Percentiles rank a stretch among this genome's conserved stretches.
phyloP scores from a whole-genome alignment of 2,797 vertebrate genomes.

The Eupleurogrammus muticus region DNA sequence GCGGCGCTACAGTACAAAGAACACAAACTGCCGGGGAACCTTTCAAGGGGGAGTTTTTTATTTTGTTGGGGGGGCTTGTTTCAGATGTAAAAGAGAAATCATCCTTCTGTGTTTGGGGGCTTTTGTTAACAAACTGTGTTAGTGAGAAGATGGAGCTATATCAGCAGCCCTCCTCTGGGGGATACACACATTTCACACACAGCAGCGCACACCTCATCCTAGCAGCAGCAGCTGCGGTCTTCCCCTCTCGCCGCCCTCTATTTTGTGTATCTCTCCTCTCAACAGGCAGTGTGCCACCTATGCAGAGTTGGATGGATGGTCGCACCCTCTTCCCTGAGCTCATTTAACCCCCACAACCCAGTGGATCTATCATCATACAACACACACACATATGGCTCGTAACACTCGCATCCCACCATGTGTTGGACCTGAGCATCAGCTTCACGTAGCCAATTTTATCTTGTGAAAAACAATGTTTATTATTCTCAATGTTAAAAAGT shows the following conservation, averaged over 20 bases:
- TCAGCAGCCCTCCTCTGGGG: conserved; percentile 49
- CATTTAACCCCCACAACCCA: conserved; percentile 75
- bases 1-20: not conserved
- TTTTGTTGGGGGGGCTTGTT: conserved; percentile 47
- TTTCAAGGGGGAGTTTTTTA: conserved; percentile 30
- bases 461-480: conserved; percentile 21
- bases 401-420: conserved; percentile 45
- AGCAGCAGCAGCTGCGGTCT: conserved; percentile 60
- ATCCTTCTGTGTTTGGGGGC: conserved; percentile 41
- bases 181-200: conserved; percentile 59
- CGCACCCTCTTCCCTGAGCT: conserved; percentile 57
- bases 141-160: conserved; percentile 58
- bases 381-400: conserved; percentile 36
- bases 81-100: conserved; percentile 51
- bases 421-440: conserved; percentile 29
- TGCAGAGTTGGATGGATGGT: conserved; percentile 68
- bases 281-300: conserved; percentile 61
- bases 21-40: conserved; percentile 5
- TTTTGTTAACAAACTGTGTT: conserved; percentile 61
- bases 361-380: conserved; percentile 68
- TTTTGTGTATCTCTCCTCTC: conserved; percentile 58
- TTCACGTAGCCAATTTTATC: not conserved
- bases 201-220: conserved; percentile 53
- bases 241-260: conserved; percentile 65
- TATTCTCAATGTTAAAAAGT: conserved; percentile 30